Evolutionary conservation across 2,797 vertebrate species (phyloP).

Genomic region (Betta splendens): DNA sequence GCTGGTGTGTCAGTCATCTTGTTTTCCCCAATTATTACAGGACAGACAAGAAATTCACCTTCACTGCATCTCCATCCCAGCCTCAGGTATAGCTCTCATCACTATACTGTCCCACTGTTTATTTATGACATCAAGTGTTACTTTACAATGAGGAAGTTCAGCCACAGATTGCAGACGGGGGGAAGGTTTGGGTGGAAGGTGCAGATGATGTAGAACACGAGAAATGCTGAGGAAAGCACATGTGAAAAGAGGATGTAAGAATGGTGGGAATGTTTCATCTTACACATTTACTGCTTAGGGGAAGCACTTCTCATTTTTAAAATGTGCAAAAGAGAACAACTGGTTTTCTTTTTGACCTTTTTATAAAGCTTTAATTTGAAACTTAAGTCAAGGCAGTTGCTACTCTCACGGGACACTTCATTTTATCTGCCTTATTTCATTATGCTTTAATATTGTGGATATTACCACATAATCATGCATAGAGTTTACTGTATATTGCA

Average conservation of each 20-base stretch:
- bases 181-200: not conserved
- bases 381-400: not conserved
- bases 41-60: slow-evolving; percentile 87
- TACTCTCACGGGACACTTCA: too few relatives aligned
- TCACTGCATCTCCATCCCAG: slow-evolving; percentile 94
- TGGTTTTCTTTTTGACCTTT: not conserved
- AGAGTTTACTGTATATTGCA: not conserved
- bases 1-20: slow-evolving; percentile 9
- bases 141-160: not conserved
- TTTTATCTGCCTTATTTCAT: not conserved
- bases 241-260: not conserved
- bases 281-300: not conserved
- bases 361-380: not conserved
- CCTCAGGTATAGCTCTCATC: slow-evolving; percentile 88
- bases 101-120: not conserved
- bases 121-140: not conserved
- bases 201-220: not conserved
- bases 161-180: not conserved
- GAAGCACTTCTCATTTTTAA: not conserved
- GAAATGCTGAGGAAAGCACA: slow-evolving; percentile 1
- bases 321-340: not conserved
- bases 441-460: not conserved
- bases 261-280: not conserved
- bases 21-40: slow-evolving; percentile 70
- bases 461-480: not conserved